Evolutionary conservation across 2,888 invertebrate genomes (phyloP), one percentile per base, ranked within the genome.

Genomic region (Netelia melanura): DNA sequence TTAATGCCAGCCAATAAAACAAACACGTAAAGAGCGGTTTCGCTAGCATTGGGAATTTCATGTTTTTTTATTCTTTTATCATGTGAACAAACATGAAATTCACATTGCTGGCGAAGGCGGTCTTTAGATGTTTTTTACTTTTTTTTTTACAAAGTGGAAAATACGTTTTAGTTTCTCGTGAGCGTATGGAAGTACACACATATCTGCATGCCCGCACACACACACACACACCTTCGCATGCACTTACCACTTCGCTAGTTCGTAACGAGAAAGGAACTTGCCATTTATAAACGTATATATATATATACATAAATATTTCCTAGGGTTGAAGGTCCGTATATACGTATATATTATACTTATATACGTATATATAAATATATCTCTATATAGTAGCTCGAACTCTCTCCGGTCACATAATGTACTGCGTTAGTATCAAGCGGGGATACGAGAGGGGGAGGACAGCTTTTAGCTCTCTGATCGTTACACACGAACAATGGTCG

Each of bases 401-500:
- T 48, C 43, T 67, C 70, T 21, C 75, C 44, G 62, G 61, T 58
- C 48, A 43, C 58, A 30, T 11, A 77, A 72, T 61, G 77, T 77
- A 72, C 48, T 2, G 8, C 43, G 65, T 43, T n/a, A 14, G 56
- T 21, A 48, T 25, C 38, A 58, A 74, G 64, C 30, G 44, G 44
- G 17, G 9, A 61, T 71, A 58, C 72, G 30, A 56, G 65, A 58
- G 76, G 82, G 30, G 43, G 65, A 58, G 76, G 82, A 43, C 56
- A 64, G 70, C 76, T 77, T 82, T 82, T 82, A 82, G 82, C 58
- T 44, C 71, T 70, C 48, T 77, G 76, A 71, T 82, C 82, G 82
- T 77, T 82, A 77, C 71, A 65, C 65, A 48, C 56, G 77, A 82
- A 82, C 77, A 82, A 77, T 82, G 71, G 71, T 64, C 65, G 64